phyloP scores from a whole-genome alignment of 2,888 invertebrate genomes.

The Mimas tiliae region DNA sequence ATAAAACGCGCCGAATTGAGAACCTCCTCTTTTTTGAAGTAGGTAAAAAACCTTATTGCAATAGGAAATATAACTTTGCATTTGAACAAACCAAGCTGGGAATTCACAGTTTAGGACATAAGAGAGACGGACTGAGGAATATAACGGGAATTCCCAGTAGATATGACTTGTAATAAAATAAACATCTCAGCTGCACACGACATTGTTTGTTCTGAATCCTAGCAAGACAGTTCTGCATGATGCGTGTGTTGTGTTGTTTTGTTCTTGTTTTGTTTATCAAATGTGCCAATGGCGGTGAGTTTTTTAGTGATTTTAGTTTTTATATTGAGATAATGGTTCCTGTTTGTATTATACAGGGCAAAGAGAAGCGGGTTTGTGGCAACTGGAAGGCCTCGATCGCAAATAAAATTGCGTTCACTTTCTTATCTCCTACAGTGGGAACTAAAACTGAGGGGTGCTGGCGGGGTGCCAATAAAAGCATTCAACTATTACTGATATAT shows the following conservation, averaged over 20 bases:
- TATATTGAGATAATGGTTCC: neutral
- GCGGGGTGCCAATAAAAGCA: no score
- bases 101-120: neutral
- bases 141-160: constrained; percentile 8
- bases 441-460: no score
- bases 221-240: constrained; percentile 13
- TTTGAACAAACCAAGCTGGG: neutral
- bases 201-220: constrained; percentile 11
- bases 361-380: no score
- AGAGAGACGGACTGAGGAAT: constrained; percentile 17
- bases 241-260: constrained; percentile 29
- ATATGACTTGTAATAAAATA: neutral
- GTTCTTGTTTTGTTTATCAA: constrained; percentile 26
- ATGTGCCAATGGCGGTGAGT: constrained; percentile 29
- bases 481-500: no score
- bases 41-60: neutral
- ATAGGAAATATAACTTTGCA: neutral
- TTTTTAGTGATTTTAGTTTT: neutral
- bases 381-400: no score
- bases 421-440: no score
- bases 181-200: neutral
- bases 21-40: no score
- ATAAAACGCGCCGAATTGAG: no score
- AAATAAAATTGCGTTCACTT: no score
- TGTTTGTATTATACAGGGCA: no score